Evolutionary conservation across 2,113 vertebrate genomes (phyloP), one percentile per base, ranked within the genome.

Genomic region (Chelonoidis abingdonii): DNA sequence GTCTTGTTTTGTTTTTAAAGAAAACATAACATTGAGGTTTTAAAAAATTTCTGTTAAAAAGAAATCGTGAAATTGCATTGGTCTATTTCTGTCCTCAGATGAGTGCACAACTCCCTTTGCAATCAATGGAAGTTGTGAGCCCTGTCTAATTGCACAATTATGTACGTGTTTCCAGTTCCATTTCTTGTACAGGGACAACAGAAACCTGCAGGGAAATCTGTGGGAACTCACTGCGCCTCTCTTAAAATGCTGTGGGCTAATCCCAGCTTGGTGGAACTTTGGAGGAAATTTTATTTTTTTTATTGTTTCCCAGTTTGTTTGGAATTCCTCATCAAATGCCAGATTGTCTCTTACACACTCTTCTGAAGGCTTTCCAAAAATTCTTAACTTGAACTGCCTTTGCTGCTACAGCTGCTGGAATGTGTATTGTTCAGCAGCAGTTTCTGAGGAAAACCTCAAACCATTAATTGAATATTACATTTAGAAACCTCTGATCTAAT

Each of bases 191-290:
- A 65, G 84, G 56, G 49, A 91, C 84, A 80, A 76, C 21, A 93
- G 82, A 95, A 94, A 96, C 86, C 82, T 93, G 84, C 80, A 91
- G 38, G 79, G 41, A 83, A 94, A 94, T 54, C 21, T 24, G 65
- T 84, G 86, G 8, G 31, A 76, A 83, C n/a, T 75, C 69, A 54
- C 24, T 76, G 38, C 50, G 29, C 50, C n/a, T 65, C 76, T 93
- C 80, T 90, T 86, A 82, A 89, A 93, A 93, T 54, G 44, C 47
- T 93, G 54, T 92, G 3, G 6, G 9, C 9, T 76, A 47, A 78
- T 86, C 41, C 83, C 41, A 93, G 65, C 91, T 52, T 85, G 35
- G 57, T 92, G 35, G 41, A 91, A 89, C 85, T 91, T 35, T 87
- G 69, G 53, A 10, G 7, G 86, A 6, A 17, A 16, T 1, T 75